These are phyloP conservation scores for Meiosimyza platycephala DNA, from an alignment of 2,888 invertebrate species.

Conservation along the genomic window DNA sequence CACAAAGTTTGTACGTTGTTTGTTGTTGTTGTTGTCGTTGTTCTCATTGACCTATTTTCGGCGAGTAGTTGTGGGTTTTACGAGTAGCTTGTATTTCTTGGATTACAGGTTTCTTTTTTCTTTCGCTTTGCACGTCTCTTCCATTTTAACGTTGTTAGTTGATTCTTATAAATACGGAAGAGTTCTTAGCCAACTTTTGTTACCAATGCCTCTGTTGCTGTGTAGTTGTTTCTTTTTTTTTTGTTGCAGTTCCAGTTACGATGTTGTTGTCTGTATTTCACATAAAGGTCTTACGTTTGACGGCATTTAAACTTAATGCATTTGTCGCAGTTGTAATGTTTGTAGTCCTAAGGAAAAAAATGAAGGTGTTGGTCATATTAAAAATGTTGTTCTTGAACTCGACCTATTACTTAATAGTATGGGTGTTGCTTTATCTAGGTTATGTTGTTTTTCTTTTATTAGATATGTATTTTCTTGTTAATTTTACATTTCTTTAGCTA, in stretches of 20 bases:
- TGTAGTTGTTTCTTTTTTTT: constrained; percentile 13
- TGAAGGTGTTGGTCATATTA: constrained; percentile 1
- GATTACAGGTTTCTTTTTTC: constrained; percentile 19
- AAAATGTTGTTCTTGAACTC: constrained; percentile 27
- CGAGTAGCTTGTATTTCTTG: constrained; percentile 17
- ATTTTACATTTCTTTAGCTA: no score
- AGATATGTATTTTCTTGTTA: background rate
- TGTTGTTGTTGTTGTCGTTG: constrained; percentile 1
- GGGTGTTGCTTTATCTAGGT: background rate
- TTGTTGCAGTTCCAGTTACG: background rate
- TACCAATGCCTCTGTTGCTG: constrained; percentile 1
- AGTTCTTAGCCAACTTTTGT: constrained; percentile 17
- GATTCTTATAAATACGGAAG: constrained; percentile 9
- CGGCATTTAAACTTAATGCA: background rate
- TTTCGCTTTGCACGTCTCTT: no score
- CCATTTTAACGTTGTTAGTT: no score
- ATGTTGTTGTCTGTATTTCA: constrained; percentile 8
- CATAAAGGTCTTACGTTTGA: constrained; percentile 13
- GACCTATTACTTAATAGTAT: constrained; percentile 10
- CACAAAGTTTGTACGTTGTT: constrained; percentile 8
- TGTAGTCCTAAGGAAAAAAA: background rate
- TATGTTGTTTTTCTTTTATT: background rate
- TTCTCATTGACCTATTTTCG: constrained; percentile 24
- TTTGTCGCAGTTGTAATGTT: background rate
- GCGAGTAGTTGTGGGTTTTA: background rate